Conservation (phyloP, 1,140 invertebrate genomes). For the Eriocheir sinensis region DNA sequence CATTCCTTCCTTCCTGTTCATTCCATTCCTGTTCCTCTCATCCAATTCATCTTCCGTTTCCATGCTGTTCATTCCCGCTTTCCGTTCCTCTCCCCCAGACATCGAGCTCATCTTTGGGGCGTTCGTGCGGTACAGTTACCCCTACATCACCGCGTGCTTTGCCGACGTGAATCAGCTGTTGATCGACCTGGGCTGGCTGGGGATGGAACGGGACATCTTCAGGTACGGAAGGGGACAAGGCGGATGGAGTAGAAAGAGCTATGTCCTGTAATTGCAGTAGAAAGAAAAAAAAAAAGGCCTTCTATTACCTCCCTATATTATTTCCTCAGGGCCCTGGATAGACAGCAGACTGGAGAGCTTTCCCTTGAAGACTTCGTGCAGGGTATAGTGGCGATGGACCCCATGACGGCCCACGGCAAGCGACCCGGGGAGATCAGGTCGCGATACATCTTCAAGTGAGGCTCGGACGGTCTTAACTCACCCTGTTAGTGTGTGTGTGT, state of each 20-base stretch:
- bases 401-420: slow-evolving; percentile 84
- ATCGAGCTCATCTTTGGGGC: neutral
- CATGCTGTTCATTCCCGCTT: too few species aligned
- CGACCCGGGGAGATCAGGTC: slow-evolving; percentile 84
- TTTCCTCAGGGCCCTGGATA: slow-evolving; percentile 60
- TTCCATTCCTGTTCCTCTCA: too few species aligned
- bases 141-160: neutral
- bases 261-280: too few species aligned
- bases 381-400: slow-evolving; percentile 84
- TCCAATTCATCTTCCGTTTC: too few species aligned
- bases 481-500: too few species aligned
- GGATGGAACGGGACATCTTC: neutral
- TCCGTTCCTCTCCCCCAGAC: too few species aligned
- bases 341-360: slow-evolving; percentile 54
- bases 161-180: neutral
- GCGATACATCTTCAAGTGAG: slow-evolving; percentile 83
- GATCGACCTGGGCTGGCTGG: neutral
- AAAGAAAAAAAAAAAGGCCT: too few species aligned
- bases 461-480: neutral
- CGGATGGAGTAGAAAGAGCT: too few species aligned
- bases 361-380: slow-evolving; percentile 81
- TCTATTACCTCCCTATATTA: too few species aligned
- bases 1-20: too few species aligned
- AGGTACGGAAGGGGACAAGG: neutral
- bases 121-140: neutral